Evolutionary conservation across 2,888 invertebrate species (phyloP).

Genomic region (Lamellibrachia satsuma): DNA sequence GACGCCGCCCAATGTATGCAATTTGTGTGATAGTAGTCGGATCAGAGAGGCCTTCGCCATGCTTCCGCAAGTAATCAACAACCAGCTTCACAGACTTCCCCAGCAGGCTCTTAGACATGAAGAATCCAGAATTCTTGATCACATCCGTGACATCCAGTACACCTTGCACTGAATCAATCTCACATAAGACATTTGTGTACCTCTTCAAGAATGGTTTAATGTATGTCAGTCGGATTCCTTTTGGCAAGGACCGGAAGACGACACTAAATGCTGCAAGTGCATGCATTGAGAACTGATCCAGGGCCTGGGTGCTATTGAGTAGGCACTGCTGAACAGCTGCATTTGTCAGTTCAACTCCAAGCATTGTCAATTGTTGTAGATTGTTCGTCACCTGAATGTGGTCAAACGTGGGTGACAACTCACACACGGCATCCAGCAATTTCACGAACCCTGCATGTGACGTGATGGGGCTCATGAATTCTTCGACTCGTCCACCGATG

Average conservation of each 20-base stretch:
- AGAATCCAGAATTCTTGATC: constrained; percentile 18
- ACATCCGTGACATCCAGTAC: constrained; percentile 19
- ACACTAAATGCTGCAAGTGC: constrained; percentile 4
- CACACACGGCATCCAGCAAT: neutral
- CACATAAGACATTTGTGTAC: neutral
- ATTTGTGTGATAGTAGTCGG: neutral
- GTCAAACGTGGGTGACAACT: neutral
- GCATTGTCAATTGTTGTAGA: constrained; percentile 11
- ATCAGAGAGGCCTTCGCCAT: neutral
- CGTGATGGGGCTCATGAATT: neutral
- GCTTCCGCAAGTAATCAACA: neutral
- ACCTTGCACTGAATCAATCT: neutral
- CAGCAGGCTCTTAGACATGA: constrained; percentile 24
- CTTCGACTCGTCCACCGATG: constrained; percentile 20
- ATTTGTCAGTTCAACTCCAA: constrained; percentile 13
- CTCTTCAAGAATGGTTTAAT: neutral
- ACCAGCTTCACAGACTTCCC: neutral
- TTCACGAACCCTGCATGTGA: neutral
- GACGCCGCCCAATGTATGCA: constrained; percentile 20
- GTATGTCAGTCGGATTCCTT: constrained; percentile 20
- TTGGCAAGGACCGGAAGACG: constrained; percentile 22
- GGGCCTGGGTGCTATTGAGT: neutral
- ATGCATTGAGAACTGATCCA: neutral
- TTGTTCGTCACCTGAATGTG: constrained; percentile 5
- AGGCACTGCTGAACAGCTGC: neutral